Evolutionary conservation across 2,888 invertebrate species (phyloP), one percentile per base, ranked within the genome.

Genomic region (Oscheius sp.): DNA sequence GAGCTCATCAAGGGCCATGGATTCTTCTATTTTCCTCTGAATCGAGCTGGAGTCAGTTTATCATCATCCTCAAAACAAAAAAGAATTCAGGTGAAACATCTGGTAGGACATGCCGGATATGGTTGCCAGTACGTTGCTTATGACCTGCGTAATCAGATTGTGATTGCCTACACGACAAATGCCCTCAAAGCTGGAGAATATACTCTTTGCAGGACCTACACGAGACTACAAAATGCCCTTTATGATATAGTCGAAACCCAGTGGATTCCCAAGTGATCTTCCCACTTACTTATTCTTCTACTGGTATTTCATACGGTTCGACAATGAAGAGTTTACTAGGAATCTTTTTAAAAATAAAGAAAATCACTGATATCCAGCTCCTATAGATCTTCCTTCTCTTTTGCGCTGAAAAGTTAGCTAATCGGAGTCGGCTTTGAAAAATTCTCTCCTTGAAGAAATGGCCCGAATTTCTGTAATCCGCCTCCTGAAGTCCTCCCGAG

Each of bases 41-140:
- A 72, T 15, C 42, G 73, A 46, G 75, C 75, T 23, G 75, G 75
- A n/a, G 75, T 77, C 20, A 55, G 76, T 48, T 17, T 15, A 46
- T 37, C 5, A 17, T 1, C 15, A 5, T 48, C 23, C 48, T 48
- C 42, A 6, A 42, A 12, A 42, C 4, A 17, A 20, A 42, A 12
- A 3, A 17, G 3, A 20, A 17, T 73, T 23, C 69, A 80, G 80
- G 53, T 71, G 23, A 52, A 66, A n/a, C 73, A 68, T 50, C 65
- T 74, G 10, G 72, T 80, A n/a, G 80, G 80, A 3, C 80, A 80
- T 52, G 73, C 80, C 12, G 80, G 80, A 33, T 79, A 80, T 46
- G 80, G 80, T 39, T 80, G 80, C 53, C 80, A 80, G 48, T 76
- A 74, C 66, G 74, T 78, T 2, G 68, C 72, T 12, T 72, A 76